phyloP scores from a whole-genome alignment of 1,140 invertebrate genomes.

The Ceratosolen fusciceps region DNA sequence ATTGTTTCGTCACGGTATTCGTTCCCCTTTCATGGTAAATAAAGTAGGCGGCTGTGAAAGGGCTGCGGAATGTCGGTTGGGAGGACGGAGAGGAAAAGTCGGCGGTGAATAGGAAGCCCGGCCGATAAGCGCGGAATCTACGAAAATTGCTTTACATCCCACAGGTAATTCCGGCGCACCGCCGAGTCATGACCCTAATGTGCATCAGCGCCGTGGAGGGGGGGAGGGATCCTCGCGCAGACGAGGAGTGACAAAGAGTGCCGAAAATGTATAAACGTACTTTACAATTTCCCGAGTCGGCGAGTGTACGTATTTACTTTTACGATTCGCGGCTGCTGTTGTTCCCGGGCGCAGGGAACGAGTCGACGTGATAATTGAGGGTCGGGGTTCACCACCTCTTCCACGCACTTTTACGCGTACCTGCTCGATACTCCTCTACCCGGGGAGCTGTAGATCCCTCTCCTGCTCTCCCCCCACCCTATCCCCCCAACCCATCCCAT shows the following conservation, averaged over 20 bases:
- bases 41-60: neutral
- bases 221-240: neutral
- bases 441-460: too few relatives aligned
- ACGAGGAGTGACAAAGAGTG: neutral
- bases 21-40: neutral
- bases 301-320: constrained; percentile 28
- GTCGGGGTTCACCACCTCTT: neutral
- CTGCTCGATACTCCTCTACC: constrained; percentile 6
- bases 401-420: constrained; percentile 23
- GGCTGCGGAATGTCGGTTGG: neutral
- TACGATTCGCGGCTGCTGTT: constrained; percentile 6
- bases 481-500: too few relatives aligned
- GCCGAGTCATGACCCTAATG: neutral
- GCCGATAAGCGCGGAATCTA: constrained; percentile 36
- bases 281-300: neutral
- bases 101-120: neutral
- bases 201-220: neutral
- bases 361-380: neutral
- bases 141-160: constrained; percentile 33
- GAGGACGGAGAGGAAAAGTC: neutral
- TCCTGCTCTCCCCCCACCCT: too few relatives aligned
- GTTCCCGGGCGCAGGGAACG: neutral
- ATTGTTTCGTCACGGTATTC: neutral
- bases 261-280: neutral
- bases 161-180: neutral